These are phyloP conservation scores for Morone chrysops DNA, from an alignment of 2,113 vertebrate species.

Conservation along the genomic window DNA sequence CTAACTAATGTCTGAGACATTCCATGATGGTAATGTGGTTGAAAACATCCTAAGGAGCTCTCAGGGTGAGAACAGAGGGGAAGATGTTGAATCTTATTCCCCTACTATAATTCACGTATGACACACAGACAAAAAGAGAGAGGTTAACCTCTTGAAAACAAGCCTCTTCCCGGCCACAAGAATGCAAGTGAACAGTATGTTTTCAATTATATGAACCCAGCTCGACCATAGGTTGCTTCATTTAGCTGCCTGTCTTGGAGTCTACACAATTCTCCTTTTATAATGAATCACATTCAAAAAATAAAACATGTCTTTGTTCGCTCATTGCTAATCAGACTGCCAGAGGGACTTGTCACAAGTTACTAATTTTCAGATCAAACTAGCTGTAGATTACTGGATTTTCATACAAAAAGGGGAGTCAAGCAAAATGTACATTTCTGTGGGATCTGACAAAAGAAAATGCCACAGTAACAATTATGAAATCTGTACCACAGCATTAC, in stretches of 20 bases:
- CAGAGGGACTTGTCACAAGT: slow-evolving; percentile 33
- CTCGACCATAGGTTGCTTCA: slow-evolving; percentile 63
- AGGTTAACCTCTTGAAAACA: slow-evolving; percentile 66
- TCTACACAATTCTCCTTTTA: slow-evolving; percentile 45
- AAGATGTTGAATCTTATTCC: slow-evolving; percentile 54
- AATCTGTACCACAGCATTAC: slow-evolving; percentile 45
- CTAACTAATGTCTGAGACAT: slow-evolving; percentile 49
- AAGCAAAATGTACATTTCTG: slow-evolving; percentile 55
- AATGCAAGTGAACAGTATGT: slow-evolving; percentile 68
- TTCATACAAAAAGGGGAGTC: slow-evolving; percentile 21
- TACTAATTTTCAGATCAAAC: slow-evolving; percentile 66
- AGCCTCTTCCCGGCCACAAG: slow-evolving; percentile 67
- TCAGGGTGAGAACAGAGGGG: slow-evolving; percentile 56
- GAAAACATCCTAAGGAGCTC: slow-evolving; percentile 42
- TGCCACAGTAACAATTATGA: slow-evolving; percentile 62
- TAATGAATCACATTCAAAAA: slow-evolving; percentile 55
- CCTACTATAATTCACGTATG: slow-evolving; percentile 48
- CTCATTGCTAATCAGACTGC: slow-evolving; percentile 39
- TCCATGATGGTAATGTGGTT: slow-evolving; percentile 41
- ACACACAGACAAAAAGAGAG: slow-evolving; percentile 62
- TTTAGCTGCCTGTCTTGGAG: slow-evolving; percentile 61
- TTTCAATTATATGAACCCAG: slow-evolving; percentile 77
- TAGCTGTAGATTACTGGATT: slow-evolving; percentile 45
- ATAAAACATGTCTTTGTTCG: slow-evolving; percentile 60
- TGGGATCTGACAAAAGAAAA: slow-evolving; percentile 58